Evolutionary conservation across 2,888 invertebrate species (phyloP), one percentile per base, ranked within the genome.

Genomic region (Sarcophaga subvicina): DNA sequence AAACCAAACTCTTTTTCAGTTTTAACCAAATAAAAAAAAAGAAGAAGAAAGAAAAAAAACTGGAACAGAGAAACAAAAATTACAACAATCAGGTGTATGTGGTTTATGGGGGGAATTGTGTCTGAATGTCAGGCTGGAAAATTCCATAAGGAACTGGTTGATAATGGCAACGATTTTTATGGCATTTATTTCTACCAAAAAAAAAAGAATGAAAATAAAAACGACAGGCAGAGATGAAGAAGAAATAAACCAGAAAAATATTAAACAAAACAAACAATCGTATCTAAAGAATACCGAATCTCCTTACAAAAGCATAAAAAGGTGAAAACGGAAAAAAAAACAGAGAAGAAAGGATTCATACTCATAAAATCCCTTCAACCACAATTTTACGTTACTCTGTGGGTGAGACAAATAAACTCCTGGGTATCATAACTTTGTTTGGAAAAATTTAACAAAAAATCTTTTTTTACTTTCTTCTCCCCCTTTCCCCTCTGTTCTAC

Each of bases 61-160:
- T 37, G 37, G 25, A 14, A 54, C 11, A 49, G 12, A 37, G 54
- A 60, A 64, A 8, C 14, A 47, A 20, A 25, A 64, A 75, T 4
- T 8, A 75, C 17, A 76, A 76, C 66, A 76, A 76, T 67, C 59
- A 67, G 54, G 66, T 76, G 76, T 20, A 11, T 66, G 49, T 71
- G 17, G 11, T 75, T n/a, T 27, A n/a, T 54, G 64, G 12, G n/a
- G 66, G n/a, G 64, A 54, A 66, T 59, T 59, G 37, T 6, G 67
- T 10, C 54, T 54, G 54, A 54, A 54, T 54, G 54, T 54, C 54
- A 54, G 54, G 12, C 6, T 60, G 27, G 2, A 59, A 72, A 60
- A 60, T 76, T 59, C 37, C 66, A 66, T 14, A 67, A 45, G 37
- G 66, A 37, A 37, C 12, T 22, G 27, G 17, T 63, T 45, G 47